A percentile compares a stretch with the other conserved stretches of the same genome.
Evolutionary conservation across 2,797 vertebrate genomes (phyloP).

Genomic region (Anas georgica): DNA sequence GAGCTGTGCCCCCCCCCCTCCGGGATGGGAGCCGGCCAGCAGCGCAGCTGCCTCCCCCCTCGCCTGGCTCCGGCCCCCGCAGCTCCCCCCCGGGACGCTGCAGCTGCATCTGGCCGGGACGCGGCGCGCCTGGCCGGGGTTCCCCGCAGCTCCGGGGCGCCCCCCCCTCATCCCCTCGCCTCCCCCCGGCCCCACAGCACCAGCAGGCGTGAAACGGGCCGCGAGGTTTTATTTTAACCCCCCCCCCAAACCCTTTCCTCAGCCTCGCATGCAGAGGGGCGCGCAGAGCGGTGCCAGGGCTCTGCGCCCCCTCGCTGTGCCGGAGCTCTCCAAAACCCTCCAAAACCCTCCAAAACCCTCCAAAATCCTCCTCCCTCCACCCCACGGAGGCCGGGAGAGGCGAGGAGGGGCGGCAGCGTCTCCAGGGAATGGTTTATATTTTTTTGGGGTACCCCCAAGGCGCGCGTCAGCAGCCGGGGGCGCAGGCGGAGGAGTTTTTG

Average conservation of each 20-base stretch:
- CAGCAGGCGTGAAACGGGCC: rapidly evolving
- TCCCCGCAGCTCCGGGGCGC: not conserved
- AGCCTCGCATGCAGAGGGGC: not conserved
- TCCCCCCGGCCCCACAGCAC: not conserved
- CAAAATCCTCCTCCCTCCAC: not conserved
- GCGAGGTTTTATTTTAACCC: not conserved
- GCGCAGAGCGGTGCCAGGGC: not conserved
- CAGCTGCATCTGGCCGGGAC: not conserved
- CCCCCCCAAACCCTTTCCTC: too few species aligned
- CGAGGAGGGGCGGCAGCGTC: not conserved
- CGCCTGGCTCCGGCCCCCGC: rapidly evolving
- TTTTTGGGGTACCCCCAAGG: too few species aligned
- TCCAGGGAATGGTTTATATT: not conserved
- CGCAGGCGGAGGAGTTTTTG: not conserved
- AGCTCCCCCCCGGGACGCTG: rapidly evolving
- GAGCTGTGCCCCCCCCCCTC: not conserved
- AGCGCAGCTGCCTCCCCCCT: not conserved
- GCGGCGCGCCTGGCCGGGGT: not conserved
- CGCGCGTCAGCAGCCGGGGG: not conserved
- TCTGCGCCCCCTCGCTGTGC: not conserved
- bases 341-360: too few species aligned
- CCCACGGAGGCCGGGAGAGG: not conserved
- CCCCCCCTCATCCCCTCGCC: not conserved
- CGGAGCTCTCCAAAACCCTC: too few species aligned
- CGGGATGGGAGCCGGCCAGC: not conserved